Base-by-base conservation (phyloP, 2,113 vertebrate species). In the Centrocercus urophasianus region DNA sequence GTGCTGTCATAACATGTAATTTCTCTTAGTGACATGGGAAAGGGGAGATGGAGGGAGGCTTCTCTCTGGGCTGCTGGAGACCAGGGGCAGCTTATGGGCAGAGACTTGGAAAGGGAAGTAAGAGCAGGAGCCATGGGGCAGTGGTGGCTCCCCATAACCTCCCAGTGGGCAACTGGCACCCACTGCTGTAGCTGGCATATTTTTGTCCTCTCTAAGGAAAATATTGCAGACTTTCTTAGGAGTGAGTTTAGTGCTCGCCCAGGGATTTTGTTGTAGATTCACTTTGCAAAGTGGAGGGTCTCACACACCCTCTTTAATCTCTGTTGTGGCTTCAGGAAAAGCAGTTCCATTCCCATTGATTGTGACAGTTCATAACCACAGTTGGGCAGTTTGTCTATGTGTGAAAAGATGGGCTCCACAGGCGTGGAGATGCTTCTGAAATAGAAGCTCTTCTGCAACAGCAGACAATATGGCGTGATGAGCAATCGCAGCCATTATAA, bases 31-130 rank as follows among this genome's bases (percentile, higher is more conserved):
- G 38, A 25, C 0, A 2, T 19, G 21, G 25, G 18, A 75, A 64
- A 19, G 2, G 9, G 25, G 17, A 47, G 34, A 14, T 21, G 28
- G 71, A 38, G 38, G 32, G 3, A 75, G 19, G 8, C 66, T 74
- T 84, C 38, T 24, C 21, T 64, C 32, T 1, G 1, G 32, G 27
- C 27, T 40, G 12, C 13, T 60, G 61, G 22, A 57, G 28, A 57
- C 16, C 11, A 65, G 59, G 0, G 1, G 18, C 42, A 47, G 40
- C 14, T 17, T 28, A 6, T 0, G 2, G 45, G 17, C 14, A 24
- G 25, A 18, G 6, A 17, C 12, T 28, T 0, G 6, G 32, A 20
- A 11, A 34, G 1, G 2, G 6, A n/a, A 4, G 5, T 13, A 0
- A 0, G 32, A 8, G 3, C 34, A 67, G 59, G 22, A 45, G 19